Percentiles rank a stretch among this genome's conserved stretches.
phyloP scores from a whole-genome alignment of 2,797 vertebrate species.

The Craterocephalus amniculus region DNA sequence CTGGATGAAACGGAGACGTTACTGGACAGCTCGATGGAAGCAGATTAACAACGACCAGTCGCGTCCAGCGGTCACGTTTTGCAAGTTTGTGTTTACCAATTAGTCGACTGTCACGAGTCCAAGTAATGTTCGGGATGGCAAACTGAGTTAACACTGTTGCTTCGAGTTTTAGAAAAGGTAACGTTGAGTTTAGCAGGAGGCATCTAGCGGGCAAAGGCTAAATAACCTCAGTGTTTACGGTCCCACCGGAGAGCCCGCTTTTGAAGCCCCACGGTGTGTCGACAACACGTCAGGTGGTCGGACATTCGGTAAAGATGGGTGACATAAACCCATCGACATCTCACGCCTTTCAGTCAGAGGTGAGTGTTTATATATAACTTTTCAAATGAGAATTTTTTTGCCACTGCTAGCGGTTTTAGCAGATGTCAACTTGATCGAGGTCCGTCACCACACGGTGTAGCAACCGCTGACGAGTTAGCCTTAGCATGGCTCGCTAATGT shows the following conservation, averaged over 20 bases:
- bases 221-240: slow-evolving; percentile 53
- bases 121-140: slow-evolving; percentile 7
- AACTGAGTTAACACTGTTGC: slow-evolving; percentile 64
- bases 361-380: slow-evolving; percentile 54
- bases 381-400: slow-evolving; percentile 20
- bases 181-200: slow-evolving; percentile 34
- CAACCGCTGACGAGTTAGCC: slow-evolving; percentile 45
- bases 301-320: slow-evolving; percentile 65
- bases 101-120: not conserved
- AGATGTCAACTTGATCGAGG: slow-evolving; percentile 49
- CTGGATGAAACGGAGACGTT: slow-evolving; percentile 39
- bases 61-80: not conserved
- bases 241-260: slow-evolving; percentile 18
- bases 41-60: not conserved
- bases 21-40: slow-evolving; percentile 27
- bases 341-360: slow-evolving; percentile 75
- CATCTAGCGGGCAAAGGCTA: slow-evolving; percentile 39
- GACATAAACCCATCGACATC: slow-evolving; percentile 77
- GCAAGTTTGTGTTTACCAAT: not conserved
- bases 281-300: slow-evolving; percentile 45
- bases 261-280: slow-evolving; percentile 25
- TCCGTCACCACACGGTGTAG: slow-evolving; percentile 50
- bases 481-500: slow-evolving; percentile 59
- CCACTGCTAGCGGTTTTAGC: slow-evolving; percentile 41
- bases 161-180: slow-evolving; percentile 47